Base-by-base conservation (phyloP, 1,140 invertebrate species). In the Drosophila asahinai region DNA sequence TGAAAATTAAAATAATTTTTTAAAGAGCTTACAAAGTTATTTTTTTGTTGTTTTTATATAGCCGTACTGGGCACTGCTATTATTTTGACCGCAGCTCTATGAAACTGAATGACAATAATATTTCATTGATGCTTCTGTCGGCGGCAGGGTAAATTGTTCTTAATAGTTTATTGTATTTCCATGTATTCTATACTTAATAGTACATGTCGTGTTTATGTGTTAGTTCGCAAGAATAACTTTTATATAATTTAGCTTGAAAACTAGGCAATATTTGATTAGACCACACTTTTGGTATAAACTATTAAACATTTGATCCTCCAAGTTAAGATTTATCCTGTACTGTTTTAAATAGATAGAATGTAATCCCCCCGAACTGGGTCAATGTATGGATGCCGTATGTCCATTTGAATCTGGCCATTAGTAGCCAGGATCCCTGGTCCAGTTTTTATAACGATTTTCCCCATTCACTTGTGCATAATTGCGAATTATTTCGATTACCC, bases 401-500 rank as follows among this genome's bases (percentile, higher is more conserved):
- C 27, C 22, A 25, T 36, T 30, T 60, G 12, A 27, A 6, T 30
- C 22, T 25, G 33, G 33, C 38, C 33, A 30, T 67, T 67, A 67
- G 22, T 40, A 36, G 25, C 36, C 36, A 33, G 27, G 15, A 68
- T 52, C 19, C 27, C 63, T 25, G 36, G 36, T 43, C 36, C 38
- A 12, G 5, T 25, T 22, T 47, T 57, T 30, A 58, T 62, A 40
- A 33, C 17, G 15, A 66, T 72, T 77, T 76, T 62, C 33, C 49
- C 63, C 42, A 57, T 47, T 71, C 43, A 45, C 51, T 77, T 51
- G 55, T 64, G 42, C 51, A 62, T 45, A 66, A 76, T 80, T 70
- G 55, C 45, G 49, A 61, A 38, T 43, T 51, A 60, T 72, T 51
- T 55, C 52, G 33, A 33, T 38, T 19, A 51, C 30, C 5, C 5